phyloP scores from a whole-genome alignment of 2,797 vertebrate species.

The Jordanella pulchra region DNA sequence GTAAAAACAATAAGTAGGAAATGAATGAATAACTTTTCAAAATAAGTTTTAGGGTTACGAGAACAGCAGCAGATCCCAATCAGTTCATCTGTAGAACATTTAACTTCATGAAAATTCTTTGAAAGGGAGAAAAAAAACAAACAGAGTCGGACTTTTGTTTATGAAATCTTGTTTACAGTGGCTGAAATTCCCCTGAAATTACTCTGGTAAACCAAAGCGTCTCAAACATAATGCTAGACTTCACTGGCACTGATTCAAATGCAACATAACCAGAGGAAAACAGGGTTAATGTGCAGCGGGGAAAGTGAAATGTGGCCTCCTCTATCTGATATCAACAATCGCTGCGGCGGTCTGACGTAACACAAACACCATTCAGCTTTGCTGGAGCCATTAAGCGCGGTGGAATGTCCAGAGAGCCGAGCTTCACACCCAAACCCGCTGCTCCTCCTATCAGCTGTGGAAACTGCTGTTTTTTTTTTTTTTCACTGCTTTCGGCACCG shows the following conservation, averaged over 20 bases:
- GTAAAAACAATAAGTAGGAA: not conserved
- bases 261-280: conserved; percentile 57
- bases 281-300: conserved; percentile 59
- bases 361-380: conserved; percentile 67
- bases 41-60: not conserved
- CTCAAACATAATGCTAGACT: conserved; percentile 1
- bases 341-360: conserved; percentile 55
- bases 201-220: not conserved
- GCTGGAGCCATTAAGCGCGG: conserved; percentile 65
- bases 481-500: conserved; percentile 65
- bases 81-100: not conserved
- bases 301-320: conserved; percentile 47
- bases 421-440: conserved; percentile 58
- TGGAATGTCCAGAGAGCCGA: conserved; percentile 69
- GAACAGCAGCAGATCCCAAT: not conserved
- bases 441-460: conserved; percentile 74
- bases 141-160: conserved; percentile 1
- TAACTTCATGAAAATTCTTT: not conserved
- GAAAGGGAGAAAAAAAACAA: conserved; percentile 6
- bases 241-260: conserved; percentile 42
- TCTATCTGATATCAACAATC: conserved; percentile 50
- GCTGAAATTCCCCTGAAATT: conserved; percentile 15
- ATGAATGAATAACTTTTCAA: not conserved
- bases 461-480: conserved; percentile 62
- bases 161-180: conserved; percentile 15